These are phyloP conservation scores for Megaceryle alcyon DNA, from an alignment of 2,797 vertebrate genomes.

Conservation along the genomic window DNA sequence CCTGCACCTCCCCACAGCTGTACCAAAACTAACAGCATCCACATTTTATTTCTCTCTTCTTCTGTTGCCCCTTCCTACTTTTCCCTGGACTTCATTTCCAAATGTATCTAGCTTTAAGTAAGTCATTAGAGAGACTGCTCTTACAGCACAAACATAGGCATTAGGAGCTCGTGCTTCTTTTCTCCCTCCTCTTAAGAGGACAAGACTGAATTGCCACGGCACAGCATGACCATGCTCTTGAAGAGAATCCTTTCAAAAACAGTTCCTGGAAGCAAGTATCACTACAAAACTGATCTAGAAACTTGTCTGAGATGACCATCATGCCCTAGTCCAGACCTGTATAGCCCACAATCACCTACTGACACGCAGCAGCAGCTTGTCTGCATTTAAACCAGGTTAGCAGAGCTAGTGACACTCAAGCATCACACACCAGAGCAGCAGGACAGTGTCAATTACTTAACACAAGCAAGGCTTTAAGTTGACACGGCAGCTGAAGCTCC, in stretches of 20 bases:
- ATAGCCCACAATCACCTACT: background rate
- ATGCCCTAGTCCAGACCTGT: background rate
- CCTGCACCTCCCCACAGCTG: background rate
- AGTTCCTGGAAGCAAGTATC: background rate
- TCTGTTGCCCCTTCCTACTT: background rate
- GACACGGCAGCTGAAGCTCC: background rate
- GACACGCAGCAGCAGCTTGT: background rate
- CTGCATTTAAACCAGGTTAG: background rate
- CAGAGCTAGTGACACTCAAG: background rate
- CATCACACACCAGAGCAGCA: background rate
- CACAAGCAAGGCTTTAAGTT: background rate
- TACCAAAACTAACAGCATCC: background rate
- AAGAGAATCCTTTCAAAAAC: background rate
- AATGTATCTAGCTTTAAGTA: background rate
- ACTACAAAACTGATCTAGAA: background rate
- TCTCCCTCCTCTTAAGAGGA: background rate
- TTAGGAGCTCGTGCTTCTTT: no score
- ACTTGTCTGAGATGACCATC: background rate
- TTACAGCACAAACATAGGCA: background rate
- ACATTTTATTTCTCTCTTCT: background rate
- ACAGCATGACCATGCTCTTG: background rate
- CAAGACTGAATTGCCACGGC: background rate
- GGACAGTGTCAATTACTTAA: background rate
- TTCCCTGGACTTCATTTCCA: background rate
- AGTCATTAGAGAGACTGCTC: background rate